Evolutionary conservation across 2,113 vertebrate species (phyloP), one percentile per base, ranked within the genome.

Genomic region (Parotia lawesii): DNA sequence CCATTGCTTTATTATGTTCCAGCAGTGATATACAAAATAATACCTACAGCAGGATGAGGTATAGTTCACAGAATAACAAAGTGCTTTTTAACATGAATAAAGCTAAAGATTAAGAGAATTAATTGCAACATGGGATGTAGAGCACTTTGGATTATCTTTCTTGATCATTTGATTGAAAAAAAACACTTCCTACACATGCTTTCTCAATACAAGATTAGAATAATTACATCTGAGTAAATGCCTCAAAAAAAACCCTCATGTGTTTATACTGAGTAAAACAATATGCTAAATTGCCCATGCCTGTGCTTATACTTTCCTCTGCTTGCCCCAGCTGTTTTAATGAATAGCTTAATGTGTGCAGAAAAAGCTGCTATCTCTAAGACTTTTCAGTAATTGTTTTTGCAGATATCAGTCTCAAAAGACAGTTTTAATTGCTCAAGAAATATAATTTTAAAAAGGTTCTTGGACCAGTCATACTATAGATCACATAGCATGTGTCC

Each of bases 111-210:
- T 92, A 89, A 87, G 62, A 91, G 81, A 95, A 91, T 94, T 95
- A 95, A 77, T 95, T 87, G 87, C 60, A 77, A 44, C 40, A 17
- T 56, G 85, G 71, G 24, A 74, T 79, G 44, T 45, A 79, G 64
- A 96, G 67, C 44, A 56, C 51, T 93, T 89, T 51, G 89, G 81
- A 92, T 96, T 96, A 92, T 94, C 66, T 94, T 85, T 93, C 81
- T 85, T 95, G 66, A 96, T 91, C 51, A 62, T 91, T 95, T 96
- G 91, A 87, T 93, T 82, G 81, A 85, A 85, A 94, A 85, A 94
- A 94, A 94, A 58, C 22, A 70, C 72, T 85, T 95, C 54, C 54
- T 93, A 79, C 54, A 69, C 42, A 62, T 93, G 87, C 77, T 91
- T 94, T 94, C 71, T 89, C 38, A 89, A 80, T 89, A 82, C 24